Conservation (phyloP, 2,888 invertebrate species). For the Mythimna impura region DNA sequence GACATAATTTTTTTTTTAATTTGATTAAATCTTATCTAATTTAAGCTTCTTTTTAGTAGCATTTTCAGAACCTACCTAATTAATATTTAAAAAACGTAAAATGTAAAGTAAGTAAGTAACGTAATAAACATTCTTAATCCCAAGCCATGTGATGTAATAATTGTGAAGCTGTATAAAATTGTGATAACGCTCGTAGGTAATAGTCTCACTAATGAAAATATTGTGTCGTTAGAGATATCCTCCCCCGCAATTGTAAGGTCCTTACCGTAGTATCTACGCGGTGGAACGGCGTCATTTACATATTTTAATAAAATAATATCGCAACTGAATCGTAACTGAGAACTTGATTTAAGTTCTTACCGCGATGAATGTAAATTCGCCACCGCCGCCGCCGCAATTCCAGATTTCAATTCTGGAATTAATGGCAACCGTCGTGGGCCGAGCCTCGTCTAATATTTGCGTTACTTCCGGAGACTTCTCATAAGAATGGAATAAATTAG, state of each 20-base stretch:
- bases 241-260: conserved; percentile 85
- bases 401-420: conserved; percentile 91
- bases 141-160: conserved; percentile 64
- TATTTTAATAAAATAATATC: conserved; percentile 91
- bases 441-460: conserved; percentile 89
- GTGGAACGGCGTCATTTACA: conserved; percentile 88
- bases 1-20: conserved; percentile 1
- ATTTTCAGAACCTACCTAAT: conserved; percentile 3
- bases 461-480: conserved; percentile 88
- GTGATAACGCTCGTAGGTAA: conserved; percentile 79
- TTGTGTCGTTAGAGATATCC: conserved; percentile 87
- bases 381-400: conserved; percentile 87
- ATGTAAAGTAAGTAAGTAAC: conserved; percentile 23
- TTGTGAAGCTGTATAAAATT: conserved; percentile 77
- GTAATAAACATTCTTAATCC: conserved; percentile 59
- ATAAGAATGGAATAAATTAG: conserved; percentile 89
- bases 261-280: conserved; percentile 85
- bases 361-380: conserved; percentile 90
- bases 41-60: not conserved
- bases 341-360: conserved; percentile 91
- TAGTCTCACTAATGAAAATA: conserved; percentile 87
- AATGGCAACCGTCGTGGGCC: conserved; percentile 88
- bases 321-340: conserved; percentile 90
- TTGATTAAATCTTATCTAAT: not conserved
- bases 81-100: conserved; percentile 15